Evolutionary conservation across 1,140 invertebrate genomes (phyloP), one percentile per base, ranked within the genome.

Genomic region (Caligus rogercresseyi): DNA sequence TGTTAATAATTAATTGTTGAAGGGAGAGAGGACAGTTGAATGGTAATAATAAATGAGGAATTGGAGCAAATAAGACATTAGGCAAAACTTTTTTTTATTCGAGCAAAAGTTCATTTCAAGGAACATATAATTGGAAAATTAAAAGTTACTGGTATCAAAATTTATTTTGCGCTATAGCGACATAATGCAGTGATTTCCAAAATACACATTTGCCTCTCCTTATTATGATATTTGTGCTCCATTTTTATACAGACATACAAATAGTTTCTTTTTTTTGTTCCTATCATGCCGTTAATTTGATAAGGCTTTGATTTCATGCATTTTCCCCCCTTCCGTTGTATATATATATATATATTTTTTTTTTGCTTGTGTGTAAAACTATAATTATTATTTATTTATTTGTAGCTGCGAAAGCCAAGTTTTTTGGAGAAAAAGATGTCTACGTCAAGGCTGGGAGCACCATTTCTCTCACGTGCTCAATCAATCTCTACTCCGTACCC

Each of bases 401-500:
- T 31, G 7, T 20, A 61, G 58, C 58, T 55, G 58, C 58, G 7
- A 16, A 20, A 11, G 58, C 58, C 3, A 16, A 13, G 11, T 14
- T 61, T 55, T 25, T 25, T n/a, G 58, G 58, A 14, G 58, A 61
- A 51, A 11, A n/a, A 4, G 24, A 16, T 4, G 58, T 61, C 16
- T 61, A 61, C 20, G 58, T 61, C 13, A 61, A 61, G 20, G 19
- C 43, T 55, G 58, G 58, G 4, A 61, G 58, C 25, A 61, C 25
- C 7, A 61, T 61, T 18, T 25, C 11, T 21, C 58, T 61, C 16
- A 61, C 19, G 19, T 61, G 58, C 20, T 25, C 58, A 20, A 61
- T 61, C 25, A 61, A 26, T 19, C 25, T 61, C 13, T 61, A 61
- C 20, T 61, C 58, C 4, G 58, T 61, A 4, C 58, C 58, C 58